Evolutionary conservation across 2,888 invertebrate species (phyloP).

Genomic region (Mystacides longicornis): DNA sequence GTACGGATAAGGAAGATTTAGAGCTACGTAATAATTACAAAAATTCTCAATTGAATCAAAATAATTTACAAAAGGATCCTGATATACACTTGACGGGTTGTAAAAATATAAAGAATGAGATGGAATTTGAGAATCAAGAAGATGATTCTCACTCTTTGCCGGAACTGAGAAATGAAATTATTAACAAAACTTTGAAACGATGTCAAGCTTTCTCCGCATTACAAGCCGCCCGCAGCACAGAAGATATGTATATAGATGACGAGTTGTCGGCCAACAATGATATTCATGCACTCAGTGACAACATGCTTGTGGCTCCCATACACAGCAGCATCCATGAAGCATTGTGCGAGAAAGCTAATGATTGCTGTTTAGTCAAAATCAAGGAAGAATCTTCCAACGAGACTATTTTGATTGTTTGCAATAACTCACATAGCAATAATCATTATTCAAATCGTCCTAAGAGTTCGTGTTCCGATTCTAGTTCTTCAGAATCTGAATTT

Average conservation of each 20-base stretch:
- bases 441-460: not conserved
- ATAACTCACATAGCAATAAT: slow-evolving; percentile 31
- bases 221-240: slow-evolving; percentile 50
- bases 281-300: slow-evolving; percentile 20
- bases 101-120: not conserved
- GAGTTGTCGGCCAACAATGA: slow-evolving; percentile 43
- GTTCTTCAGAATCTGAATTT: slow-evolving; percentile 13
- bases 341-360: slow-evolving; percentile 42
- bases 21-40: not conserved
- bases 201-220: slow-evolving; percentile 48
- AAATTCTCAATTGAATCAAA: not conserved
- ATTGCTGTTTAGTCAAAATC: slow-evolving; percentile 45
- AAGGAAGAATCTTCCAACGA: slow-evolving; percentile 45
- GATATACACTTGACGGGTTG: not conserved
- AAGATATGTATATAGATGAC: slow-evolving; percentile 50
- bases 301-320: slow-evolving; percentile 39
- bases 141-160: slow-evolving; percentile 18
- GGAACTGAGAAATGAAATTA: slow-evolving; percentile 24
- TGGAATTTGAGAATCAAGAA: slow-evolving; percentile 18
- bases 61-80: slow-evolving; percentile 21
- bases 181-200: slow-evolving; percentile 39
- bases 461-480: slow-evolving; percentile 9
- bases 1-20: not conserved
- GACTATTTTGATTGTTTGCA: slow-evolving; percentile 40
- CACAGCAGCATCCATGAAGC: slow-evolving; percentile 45